A percentile compares a stretch with the other conserved stretches of the same genome.
Conservation (phyloP, 2,888 invertebrate genomes). For the Marronus borbonicus region DNA sequence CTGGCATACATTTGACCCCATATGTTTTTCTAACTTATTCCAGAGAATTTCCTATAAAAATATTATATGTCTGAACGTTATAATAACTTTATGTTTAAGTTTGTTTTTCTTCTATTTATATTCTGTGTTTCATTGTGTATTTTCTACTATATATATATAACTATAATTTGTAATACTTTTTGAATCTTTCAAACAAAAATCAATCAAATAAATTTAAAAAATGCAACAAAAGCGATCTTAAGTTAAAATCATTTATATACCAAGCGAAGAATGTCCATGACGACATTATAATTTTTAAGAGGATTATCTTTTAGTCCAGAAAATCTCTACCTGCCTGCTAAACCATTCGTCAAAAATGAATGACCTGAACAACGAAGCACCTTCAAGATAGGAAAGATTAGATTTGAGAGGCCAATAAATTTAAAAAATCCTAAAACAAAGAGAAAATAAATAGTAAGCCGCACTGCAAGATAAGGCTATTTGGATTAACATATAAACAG, state of each 20-base stretch:
- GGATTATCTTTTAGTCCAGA: constrained; percentile 55
- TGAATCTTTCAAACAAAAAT: neutral
- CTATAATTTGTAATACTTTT: too few species aligned
- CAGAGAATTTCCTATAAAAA: constrained; percentile 15
- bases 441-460: constrained; percentile 43
- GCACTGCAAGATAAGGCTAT: constrained; percentile 46
- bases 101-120: neutral
- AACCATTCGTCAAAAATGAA: constrained; percentile 57
- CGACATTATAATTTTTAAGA: constrained; percentile 56
- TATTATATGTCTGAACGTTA: constrained; percentile 16
- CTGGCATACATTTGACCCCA: constrained; percentile 63
- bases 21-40: constrained; percentile 58
- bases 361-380: constrained; percentile 50
- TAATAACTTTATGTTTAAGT: constrained; percentile 42
- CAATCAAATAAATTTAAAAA: constrained; percentile 22
- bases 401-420: constrained; percentile 26
- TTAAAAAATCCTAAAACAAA: constrained; percentile 50
- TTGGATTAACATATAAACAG: constrained; percentile 45
- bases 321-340: constrained; percentile 54
- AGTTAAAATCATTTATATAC: constrained; percentile 12
- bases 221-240: constrained; percentile 15
- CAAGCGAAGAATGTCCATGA: constrained; percentile 51
- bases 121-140: too few species aligned
- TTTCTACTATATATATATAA: too few species aligned
- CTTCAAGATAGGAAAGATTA: constrained; percentile 55